A percentile compares a stretch with the other conserved stretches of the same genome.
phyloP scores from a whole-genome alignment of 2,797 vertebrate genomes.

The Macropus fuliginosus region DNA sequence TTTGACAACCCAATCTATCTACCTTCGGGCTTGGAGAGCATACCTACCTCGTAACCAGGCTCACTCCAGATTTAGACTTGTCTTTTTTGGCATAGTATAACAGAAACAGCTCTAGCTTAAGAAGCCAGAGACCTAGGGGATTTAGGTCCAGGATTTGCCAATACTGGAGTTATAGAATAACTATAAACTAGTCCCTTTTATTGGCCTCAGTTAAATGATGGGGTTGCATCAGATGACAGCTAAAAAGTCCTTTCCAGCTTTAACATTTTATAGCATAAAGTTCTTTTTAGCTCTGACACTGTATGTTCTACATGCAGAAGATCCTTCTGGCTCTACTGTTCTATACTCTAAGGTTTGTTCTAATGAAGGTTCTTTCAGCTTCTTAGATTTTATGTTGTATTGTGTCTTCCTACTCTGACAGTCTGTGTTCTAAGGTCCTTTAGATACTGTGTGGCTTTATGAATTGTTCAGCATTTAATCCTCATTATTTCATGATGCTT shows the following conservation, averaged over 20 bases:
- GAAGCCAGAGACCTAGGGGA: neutral
- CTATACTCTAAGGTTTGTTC: neutral
- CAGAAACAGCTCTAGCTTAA: neutral
- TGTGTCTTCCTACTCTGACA: neutral
- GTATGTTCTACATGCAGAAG: neutral
- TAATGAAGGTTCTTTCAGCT: neutral
- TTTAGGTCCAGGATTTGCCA: conserved; percentile 2
- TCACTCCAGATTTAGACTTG: neutral
- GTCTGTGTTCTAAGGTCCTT: neutral
- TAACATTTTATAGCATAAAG: neutral
- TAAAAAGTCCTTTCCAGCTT: neutral
- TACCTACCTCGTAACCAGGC: neutral
- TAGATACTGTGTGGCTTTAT: neutral
- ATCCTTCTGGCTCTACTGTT: neutral
- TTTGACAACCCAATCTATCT: conserved; percentile 23
- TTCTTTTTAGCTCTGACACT: neutral
- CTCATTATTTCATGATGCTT: neutral
- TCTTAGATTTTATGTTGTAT: neutral
- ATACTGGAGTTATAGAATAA: neutral
- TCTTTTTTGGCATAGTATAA: conserved; percentile 13
- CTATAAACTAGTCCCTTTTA: conserved; percentile 18
- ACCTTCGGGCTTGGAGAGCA: conserved; percentile 1
- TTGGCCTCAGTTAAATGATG: conserved; percentile 4
- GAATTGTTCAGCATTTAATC: neutral
- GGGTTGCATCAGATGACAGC: neutral